Base-by-base conservation (phyloP, 2,797 vertebrate genomes). In the Hydrophis major region DNA sequence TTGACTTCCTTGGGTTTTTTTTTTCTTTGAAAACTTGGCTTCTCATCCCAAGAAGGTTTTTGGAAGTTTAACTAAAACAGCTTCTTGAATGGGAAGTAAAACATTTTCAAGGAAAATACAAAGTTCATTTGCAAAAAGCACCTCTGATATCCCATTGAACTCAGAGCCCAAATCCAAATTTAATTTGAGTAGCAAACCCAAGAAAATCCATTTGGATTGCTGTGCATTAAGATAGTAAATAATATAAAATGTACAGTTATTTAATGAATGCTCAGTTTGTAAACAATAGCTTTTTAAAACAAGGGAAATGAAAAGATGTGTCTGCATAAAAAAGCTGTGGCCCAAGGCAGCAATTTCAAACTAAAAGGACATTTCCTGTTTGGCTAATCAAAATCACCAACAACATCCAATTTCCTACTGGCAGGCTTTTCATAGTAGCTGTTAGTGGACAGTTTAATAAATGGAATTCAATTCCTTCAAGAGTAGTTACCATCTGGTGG, bases 351-450 rank as follows among this genome's bases (percentile, higher is more conserved):
- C 78, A 56, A 53, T 89, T 92, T 86, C 14, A 89, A 56, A 86
- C 6, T 50, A 14, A 87, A 42, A 4, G 8, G n/a, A 12, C 4
- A 1, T 4, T 4, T 63, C 3, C 14, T 25, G 3, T 47, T 27
- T 55, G 6, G 32, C 61, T 63, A 28, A 28, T 27, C 25, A 53
- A 63, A 63, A 3, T 28, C 61, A 63, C 61, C 61, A 63, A 12
- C 27, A 28, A 4, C 61, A 63, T 11, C 61, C 92, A 90, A 78
- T 88, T 16, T 0, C 4, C 28, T 14, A 13, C 12, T 66, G 63
- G 86, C 89, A 86, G 86, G 92, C 20, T 61, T 93, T 93, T 91
- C 56, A 60, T 83, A 90, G 3, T 42, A 42, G 18, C 32, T 42
- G 20, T 42, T 47, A 4, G 25, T 7, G 10, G 18, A 6, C 16